Percentiles rank a stretch among this genome's conserved stretches.
Evolutionary conservation across 2,797 vertebrate species (phyloP).

Genomic region (Poeciliopsis turneri): DNA sequence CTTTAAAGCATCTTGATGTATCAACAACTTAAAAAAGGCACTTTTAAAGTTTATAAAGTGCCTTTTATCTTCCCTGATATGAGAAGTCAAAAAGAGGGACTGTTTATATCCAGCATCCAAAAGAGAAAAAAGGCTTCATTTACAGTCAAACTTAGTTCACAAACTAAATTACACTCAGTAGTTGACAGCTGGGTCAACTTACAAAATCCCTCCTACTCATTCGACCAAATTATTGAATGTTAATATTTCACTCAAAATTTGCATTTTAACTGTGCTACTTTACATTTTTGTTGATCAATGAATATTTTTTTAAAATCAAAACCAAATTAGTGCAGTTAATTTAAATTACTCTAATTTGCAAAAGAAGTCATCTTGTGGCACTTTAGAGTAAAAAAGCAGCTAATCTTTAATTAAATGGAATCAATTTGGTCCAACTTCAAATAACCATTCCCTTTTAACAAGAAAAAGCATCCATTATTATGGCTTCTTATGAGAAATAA

Average conservation of each 20-base stretch:
- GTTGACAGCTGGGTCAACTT: background rate
- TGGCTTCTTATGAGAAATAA: background rate
- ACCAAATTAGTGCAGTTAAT: background rate
- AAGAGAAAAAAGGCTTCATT: background rate
- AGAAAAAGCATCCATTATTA: background rate
- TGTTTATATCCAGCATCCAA: background rate
- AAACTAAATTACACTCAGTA: background rate
- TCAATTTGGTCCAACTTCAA: background rate
- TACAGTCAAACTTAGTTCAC: background rate
- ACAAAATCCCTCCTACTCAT: background rate
- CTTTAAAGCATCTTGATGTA: slow-evolving; percentile 42
- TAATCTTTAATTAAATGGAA: background rate
- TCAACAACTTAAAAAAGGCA: slow-evolving; percentile 36
- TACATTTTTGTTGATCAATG: background rate
- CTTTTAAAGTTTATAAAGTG: slow-evolving; percentile 33
- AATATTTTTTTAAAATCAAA: background rate
- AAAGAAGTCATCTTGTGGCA: background rate
- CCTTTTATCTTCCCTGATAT: slow-evolving; percentile 38
- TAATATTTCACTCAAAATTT: background rate
- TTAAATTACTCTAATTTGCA: background rate
- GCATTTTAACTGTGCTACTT: background rate
- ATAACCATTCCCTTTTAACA: background rate
- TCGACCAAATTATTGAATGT: background rate
- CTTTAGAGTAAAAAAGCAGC: background rate
- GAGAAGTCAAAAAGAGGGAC: slow-evolving; percentile 16